A percentile compares a stretch with the other conserved stretches of the same genome.
Conservation (phyloP, 2,797 vertebrate genomes). For the Gallinago stenura region DNA sequence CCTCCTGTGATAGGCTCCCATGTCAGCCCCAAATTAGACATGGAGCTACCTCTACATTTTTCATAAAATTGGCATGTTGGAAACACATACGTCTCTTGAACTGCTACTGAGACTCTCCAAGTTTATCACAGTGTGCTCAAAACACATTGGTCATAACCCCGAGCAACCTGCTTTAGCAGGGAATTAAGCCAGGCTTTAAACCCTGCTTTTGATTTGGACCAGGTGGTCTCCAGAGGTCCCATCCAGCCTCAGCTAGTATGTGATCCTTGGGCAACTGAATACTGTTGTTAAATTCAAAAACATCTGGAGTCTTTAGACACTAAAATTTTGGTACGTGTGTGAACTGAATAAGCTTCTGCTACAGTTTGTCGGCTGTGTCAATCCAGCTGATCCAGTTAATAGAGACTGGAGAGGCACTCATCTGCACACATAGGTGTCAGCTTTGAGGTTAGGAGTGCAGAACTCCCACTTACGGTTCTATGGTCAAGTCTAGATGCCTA, state of each 20-base stretch:
- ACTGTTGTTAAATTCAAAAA: neutral
- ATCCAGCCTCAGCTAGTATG: neutral
- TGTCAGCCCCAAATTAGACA: neutral
- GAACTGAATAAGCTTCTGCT: neutral
- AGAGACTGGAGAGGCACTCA: neutral
- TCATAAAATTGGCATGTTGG: neutral
- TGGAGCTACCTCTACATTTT: neutral
- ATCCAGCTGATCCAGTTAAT: rapidly evolving
- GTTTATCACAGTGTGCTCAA: neutral
- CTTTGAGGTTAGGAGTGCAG: neutral
- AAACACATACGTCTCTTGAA: neutral
- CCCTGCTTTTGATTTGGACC: neutral
- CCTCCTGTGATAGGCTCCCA: neutral
- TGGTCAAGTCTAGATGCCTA: neutral
- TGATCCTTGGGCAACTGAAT: neutral
- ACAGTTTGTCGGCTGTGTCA: neutral
- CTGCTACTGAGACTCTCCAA: neutral
- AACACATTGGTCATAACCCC: neutral
- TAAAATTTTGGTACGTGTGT: neutral
- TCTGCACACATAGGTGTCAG: rapidly evolving
- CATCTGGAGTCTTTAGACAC: neutral
- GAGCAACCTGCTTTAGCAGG: neutral
- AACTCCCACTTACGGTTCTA: neutral
- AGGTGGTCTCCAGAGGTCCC: rapidly evolving
- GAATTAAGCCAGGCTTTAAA: neutral